Evolutionary conservation across 2,888 invertebrate species (phyloP).

Genomic region (Leucoptera coffeella): DNA sequence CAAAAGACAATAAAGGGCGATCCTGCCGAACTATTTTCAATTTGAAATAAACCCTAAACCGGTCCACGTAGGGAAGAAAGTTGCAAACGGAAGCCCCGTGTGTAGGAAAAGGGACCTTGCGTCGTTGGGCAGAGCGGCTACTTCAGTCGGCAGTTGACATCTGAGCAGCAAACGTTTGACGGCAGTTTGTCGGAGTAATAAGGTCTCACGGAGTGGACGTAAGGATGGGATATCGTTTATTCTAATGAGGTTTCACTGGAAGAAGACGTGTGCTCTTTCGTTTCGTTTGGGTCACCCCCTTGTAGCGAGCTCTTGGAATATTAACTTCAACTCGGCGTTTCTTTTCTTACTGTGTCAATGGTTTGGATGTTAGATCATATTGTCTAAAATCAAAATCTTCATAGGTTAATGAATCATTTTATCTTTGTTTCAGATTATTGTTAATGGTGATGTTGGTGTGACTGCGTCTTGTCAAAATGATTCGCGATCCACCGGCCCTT

Average conservation of each 20-base stretch:
- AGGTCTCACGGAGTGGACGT: constrained; percentile 48
- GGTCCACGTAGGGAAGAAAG: too few species aligned
- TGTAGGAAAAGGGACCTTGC: constrained; percentile 15
- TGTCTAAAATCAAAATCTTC: too few species aligned
- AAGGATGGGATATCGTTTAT: constrained; percentile 52
- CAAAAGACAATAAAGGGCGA: too few species aligned
- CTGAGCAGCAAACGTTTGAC: constrained; percentile 33
- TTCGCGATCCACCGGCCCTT: constrained; percentile 51
- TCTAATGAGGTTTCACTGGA: constrained; percentile 43
- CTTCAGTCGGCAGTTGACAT: constrained; percentile 3
- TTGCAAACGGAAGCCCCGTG: too few species aligned
- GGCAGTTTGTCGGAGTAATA: constrained; percentile 50
- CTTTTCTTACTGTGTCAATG: not conserved
- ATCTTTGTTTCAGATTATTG: constrained; percentile 23
- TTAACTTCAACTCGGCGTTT: not conserved
- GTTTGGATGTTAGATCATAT: too few species aligned
- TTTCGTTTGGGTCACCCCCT: too few species aligned
- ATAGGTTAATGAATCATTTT: too few species aligned
- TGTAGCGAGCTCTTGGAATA: not conserved
- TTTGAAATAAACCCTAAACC: too few species aligned
- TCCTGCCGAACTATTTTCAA: too few species aligned
- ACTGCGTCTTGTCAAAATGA: constrained; percentile 37
- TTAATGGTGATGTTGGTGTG: constrained; percentile 34
- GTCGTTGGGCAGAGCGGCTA: constrained; percentile 14
- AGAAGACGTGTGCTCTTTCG: constrained; percentile 19